Conservation (phyloP, 1,140 invertebrate genomes). For the Plodia interpunctella region DNA sequence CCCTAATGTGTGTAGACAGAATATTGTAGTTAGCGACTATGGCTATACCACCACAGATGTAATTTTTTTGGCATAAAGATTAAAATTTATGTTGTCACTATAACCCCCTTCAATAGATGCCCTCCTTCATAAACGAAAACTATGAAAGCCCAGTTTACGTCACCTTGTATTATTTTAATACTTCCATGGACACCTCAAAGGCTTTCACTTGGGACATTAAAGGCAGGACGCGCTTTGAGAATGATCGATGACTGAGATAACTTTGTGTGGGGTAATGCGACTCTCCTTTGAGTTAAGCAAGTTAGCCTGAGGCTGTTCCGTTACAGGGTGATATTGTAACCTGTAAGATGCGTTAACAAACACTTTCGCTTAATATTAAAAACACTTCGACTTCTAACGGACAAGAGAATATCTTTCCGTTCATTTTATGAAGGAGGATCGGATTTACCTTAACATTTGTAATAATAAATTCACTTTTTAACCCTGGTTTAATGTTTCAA, state of each 20-base stretch:
- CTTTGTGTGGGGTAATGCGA: constrained; percentile 41
- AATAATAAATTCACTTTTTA: too few relatives aligned
- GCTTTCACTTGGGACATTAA: neutral
- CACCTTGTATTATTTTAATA: neutral
- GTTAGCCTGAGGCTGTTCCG: constrained; percentile 42
- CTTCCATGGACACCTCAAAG: neutral
- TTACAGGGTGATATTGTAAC: constrained; percentile 5
- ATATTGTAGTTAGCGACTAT: too few relatives aligned
- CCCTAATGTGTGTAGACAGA: too few relatives aligned
- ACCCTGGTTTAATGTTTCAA: too few relatives aligned
- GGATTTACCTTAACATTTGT: too few relatives aligned
- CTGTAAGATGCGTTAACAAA: neutral
- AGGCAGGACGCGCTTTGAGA: constrained; percentile 31
- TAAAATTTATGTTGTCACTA: too few relatives aligned
- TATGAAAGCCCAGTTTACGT: neutral
- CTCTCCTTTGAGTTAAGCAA: constrained; percentile 41
- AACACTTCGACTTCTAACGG: neutral
- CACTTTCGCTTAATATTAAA: neutral
- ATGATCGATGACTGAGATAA: constrained; percentile 58
- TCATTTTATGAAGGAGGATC: too few relatives aligned
- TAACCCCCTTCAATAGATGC: too few relatives aligned
- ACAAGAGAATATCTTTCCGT: too few relatives aligned
- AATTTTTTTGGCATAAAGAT: too few relatives aligned
- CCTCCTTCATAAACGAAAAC: too few relatives aligned
- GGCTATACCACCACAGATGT: too few relatives aligned